Conservation (phyloP, 2,888 invertebrate genomes). For the Pheosia tremula region DNA sequence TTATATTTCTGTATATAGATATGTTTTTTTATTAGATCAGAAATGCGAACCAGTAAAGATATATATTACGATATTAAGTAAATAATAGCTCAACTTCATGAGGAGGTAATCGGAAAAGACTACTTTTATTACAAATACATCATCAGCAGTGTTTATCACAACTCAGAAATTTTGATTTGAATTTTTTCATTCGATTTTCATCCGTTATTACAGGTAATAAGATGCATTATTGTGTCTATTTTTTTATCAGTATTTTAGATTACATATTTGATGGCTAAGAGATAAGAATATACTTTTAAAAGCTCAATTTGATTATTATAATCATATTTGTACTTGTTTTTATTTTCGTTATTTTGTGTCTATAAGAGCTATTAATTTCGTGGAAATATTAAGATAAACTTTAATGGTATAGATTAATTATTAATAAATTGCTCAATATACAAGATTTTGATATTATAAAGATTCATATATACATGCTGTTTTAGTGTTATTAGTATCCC, state of each 20-base stretch:
- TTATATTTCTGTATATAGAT: too few species aligned
- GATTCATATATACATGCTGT: constrained; percentile 3
- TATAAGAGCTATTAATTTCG: too few species aligned
- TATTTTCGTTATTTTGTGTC: too few species aligned
- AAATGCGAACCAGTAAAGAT: constrained; percentile 9
- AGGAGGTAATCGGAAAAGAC: constrained; percentile 10
- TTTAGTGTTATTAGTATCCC: neutral
- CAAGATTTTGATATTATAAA: constrained; percentile 32
- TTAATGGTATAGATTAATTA: neutral
- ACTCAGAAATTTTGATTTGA: too few species aligned
- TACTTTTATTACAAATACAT: constrained; percentile 19
- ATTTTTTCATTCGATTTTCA: too few species aligned
- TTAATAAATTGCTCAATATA: constrained; percentile 20
- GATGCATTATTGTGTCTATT: too few species aligned
- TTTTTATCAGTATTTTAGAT: too few species aligned
- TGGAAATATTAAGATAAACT: neutral
- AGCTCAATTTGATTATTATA: too few species aligned
- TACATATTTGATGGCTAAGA: too few species aligned
- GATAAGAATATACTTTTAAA: too few species aligned
- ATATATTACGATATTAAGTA: constrained; percentile 16
- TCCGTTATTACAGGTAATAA: too few species aligned
- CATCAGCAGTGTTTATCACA: neutral
- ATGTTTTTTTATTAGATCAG: neutral
- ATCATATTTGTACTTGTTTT: too few species aligned
- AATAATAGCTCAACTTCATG: constrained; percentile 18